phyloP scores from a whole-genome alignment of 2,113 vertebrate species.

The Lepisosteus osseus region DNA sequence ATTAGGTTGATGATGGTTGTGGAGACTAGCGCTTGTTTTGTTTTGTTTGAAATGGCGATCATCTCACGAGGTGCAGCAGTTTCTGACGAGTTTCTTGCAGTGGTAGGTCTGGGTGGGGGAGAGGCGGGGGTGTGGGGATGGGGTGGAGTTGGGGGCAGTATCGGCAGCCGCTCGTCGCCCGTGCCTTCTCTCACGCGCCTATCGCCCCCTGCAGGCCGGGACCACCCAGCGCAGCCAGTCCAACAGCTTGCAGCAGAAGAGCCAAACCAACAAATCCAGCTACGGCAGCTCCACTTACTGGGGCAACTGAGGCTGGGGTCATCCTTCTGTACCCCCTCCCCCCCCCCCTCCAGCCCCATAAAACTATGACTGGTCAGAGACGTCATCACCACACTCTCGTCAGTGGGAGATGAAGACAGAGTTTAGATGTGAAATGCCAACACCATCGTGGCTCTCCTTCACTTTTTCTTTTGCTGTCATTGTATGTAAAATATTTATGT shows the following conservation, averaged over 20 bases:
- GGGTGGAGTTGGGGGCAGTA: not conserved
- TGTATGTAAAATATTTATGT: conserved; percentile 82
- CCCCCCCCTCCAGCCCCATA: conserved; percentile 20
- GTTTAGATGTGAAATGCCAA: conserved; percentile 38
- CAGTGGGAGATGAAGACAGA: conserved; percentile 47
- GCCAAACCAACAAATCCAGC: conserved; percentile 68
- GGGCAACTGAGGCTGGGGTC: conserved; percentile 56
- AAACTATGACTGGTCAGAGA: conserved; percentile 15
- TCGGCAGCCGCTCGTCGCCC: not conserved
- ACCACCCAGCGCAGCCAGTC: conserved; percentile 67
- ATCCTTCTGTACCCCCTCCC: conserved; percentile 11
- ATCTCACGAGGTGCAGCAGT: no score
- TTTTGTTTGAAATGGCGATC: no score
- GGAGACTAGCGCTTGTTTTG: no score
- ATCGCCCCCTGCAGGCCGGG: conserved; percentile 44
- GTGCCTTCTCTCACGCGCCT: not conserved
- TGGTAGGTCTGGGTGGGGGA: no score
- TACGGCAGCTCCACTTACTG: conserved; percentile 72
- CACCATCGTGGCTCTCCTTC: conserved; percentile 54
- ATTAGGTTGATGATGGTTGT: no score
- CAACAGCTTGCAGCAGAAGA: conserved; percentile 71
- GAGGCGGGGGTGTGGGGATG: no score
- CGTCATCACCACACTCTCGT: not conserved
- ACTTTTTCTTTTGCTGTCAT: conserved; percentile 74
- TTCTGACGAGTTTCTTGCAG: no score